Evolutionary conservation across 2,113 vertebrate genomes (phyloP), one percentile per base, ranked within the genome.

Genomic region (Carollia perspicillata): DNA sequence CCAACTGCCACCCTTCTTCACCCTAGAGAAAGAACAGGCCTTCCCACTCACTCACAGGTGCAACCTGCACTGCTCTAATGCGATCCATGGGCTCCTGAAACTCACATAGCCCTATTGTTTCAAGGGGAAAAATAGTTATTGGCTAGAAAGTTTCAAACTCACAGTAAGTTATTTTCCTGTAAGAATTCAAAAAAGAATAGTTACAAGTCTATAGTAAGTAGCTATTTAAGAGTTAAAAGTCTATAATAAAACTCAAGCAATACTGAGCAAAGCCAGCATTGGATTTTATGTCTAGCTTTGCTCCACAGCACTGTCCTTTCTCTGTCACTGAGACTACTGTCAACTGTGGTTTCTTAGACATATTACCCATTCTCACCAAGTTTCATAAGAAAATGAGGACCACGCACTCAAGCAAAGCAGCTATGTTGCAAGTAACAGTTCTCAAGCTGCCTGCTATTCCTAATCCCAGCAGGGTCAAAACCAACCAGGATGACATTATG

Each of bases 101-200:
- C 83, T 79, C 90, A 95, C 30, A 92, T 16, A 79, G 35, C 58
- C 97, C 79, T 77, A 84, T 63, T 90, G 66, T 93, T 72, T 81
- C 80, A 92, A 77, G 53, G 63, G 49, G 55, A 58, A 74, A 87
- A 91, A 81, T 11, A 92, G 89, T 83, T 94, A 95, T 86, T 95
- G 60, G 40, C 94, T 97, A 96, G 35, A 81, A 97, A 95, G 40
- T 87, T 92, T 92, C 65, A 95, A 95, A 92, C 80, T 91, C 77
- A 90, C 37, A 96, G 69, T 93, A 88, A 96, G 69, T 89, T 97
- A 84, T 47, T 93, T 90, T 92, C 94, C 92, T 84, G 58, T 20
- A 97, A 80, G 49, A 93, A 71, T 72, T 94, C 79, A 93, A 78
- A 95, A 94, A 37, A 77, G 8, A 68, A 47, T 63, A 94, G 83